Conservation (phyloP, 2,888 invertebrate genomes). For the Apodemia duryi region DNA sequence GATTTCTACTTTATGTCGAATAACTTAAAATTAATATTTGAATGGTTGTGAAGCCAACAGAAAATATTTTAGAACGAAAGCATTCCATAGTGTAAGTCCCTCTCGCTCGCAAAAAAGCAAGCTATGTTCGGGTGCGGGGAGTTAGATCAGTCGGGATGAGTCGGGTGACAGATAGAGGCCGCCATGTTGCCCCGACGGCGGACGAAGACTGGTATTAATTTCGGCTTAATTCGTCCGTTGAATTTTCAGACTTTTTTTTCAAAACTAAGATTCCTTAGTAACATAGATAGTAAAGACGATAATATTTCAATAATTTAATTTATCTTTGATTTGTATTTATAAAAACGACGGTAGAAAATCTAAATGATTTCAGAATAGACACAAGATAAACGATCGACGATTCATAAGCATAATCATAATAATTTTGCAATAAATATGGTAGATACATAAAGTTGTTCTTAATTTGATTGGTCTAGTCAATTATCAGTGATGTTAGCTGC, state of each 20-base stretch:
- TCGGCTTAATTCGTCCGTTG: slow-evolving; percentile 67
- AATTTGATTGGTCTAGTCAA: too few species aligned
- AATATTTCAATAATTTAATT: too few species aligned
- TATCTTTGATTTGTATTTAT: too few species aligned
- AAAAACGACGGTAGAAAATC: too few species aligned
- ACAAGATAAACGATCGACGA: too few species aligned
- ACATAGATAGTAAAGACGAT: background rate
- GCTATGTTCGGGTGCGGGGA: slow-evolving; percentile 46
- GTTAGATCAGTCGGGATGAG: slow-evolving; percentile 44
- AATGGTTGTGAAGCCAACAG: slow-evolving; percentile 38
- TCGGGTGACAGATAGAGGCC: slow-evolving; percentile 49
- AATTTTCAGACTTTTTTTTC: slow-evolving; percentile 56
- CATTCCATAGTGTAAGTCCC: slow-evolving; percentile 72
- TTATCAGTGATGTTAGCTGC: too few species aligned
- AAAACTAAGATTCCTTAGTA: slow-evolving; percentile 14
- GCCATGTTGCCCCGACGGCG: slow-evolving; percentile 73
- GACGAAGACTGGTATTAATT: slow-evolving; percentile 74
- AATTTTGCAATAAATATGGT: too few species aligned
- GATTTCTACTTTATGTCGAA: slow-evolving; percentile 32
- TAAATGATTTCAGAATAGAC: too few species aligned
- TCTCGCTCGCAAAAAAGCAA: slow-evolving; percentile 78
- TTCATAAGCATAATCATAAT: too few species aligned
- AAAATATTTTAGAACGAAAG: slow-evolving; percentile 78
- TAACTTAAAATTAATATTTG: slow-evolving; percentile 27
- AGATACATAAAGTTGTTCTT: too few species aligned